Conservation (phyloP, 2,113 vertebrate genomes). For the Odontesthes bonariensis region DNA sequence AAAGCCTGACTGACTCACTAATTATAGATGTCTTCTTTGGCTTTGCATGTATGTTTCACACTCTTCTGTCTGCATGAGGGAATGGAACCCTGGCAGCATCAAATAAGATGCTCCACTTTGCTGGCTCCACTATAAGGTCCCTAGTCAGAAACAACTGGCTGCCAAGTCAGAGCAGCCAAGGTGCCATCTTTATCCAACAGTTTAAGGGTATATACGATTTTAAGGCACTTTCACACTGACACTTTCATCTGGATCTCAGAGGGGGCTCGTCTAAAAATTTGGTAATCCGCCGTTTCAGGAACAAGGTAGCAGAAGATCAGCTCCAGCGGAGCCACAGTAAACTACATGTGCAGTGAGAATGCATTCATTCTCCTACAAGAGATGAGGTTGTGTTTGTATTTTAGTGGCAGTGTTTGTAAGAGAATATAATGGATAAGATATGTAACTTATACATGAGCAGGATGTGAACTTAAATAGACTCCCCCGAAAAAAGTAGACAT, state of each 20-base stretch:
- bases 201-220: slow-evolving; percentile 51
- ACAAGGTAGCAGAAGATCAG: slow-evolving; percentile 11
- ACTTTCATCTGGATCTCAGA: slow-evolving; percentile 29
- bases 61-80: slow-evolving; percentile 51
- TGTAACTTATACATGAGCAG: too few species aligned
- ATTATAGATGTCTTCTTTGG: slow-evolving; percentile 67
- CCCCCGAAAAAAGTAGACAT: too few species aligned
- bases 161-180: slow-evolving; percentile 62
- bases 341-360: neutral
- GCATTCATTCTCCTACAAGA: neutral
- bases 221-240: slow-evolving; percentile 33
- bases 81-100: slow-evolving; percentile 60
- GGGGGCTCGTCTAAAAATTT: slow-evolving; percentile 29
- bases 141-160: slow-evolving; percentile 50
- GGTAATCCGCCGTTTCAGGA: slow-evolving; percentile 15
- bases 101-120: slow-evolving; percentile 53
- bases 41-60: slow-evolving; percentile 48
- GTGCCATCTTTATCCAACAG: slow-evolving; percentile 56
- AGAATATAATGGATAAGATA: neutral
- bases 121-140: slow-evolving; percentile 51
- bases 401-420: slow-evolving; percentile 5
- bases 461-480: too few species aligned
- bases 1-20: slow-evolving; percentile 58
- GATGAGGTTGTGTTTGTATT: slow-evolving; percentile 13
- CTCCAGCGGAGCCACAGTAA: slow-evolving; percentile 2